Evolutionary conservation across 2,797 vertebrate genomes (phyloP).

Genomic region (Pseudocheirus occidentalis): DNA sequence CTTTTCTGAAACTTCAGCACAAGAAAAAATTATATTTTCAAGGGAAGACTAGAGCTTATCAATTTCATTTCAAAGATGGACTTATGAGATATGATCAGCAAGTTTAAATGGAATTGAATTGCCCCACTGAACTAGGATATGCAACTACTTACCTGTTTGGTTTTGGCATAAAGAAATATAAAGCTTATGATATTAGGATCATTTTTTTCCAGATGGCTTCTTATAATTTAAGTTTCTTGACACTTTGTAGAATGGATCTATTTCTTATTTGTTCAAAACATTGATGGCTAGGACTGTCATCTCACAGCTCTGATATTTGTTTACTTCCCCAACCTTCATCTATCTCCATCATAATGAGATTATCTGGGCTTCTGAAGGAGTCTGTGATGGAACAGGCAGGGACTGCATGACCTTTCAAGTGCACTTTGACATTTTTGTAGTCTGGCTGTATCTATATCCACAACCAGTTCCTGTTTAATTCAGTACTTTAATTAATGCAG

Average conservation of each 20-base stretch:
- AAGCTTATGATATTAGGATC: background rate
- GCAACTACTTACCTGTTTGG: background rate
- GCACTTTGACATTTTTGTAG: background rate
- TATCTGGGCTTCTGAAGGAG: background rate
- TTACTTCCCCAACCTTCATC: background rate
- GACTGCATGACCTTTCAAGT: background rate
- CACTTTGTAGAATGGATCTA: background rate
- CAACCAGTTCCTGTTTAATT: background rate
- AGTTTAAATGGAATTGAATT: slow-evolving; percentile 16
- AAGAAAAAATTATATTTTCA: slow-evolving; percentile 46
- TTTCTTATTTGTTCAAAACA: background rate
- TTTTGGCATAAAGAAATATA: background rate
- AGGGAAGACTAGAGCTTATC: slow-evolving; percentile 14
- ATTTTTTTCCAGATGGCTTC: background rate
- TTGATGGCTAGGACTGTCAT: background rate
- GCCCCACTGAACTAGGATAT: background rate
- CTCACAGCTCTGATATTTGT: background rate
- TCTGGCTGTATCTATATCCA: background rate
- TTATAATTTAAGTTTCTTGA: slow-evolving; percentile 10
- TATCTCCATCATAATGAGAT: background rate
- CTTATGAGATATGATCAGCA: slow-evolving; percentile 35
- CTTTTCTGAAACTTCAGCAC: background rate
- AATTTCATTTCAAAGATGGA: slow-evolving; percentile 8
- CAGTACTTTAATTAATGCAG: background rate
- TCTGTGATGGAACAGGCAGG: background rate